Evolutionary conservation across 92 coral and sea anemone genomes (phyloP), one percentile per base, ranked within the genome.

Genomic region (Diadumene lineata): DNA sequence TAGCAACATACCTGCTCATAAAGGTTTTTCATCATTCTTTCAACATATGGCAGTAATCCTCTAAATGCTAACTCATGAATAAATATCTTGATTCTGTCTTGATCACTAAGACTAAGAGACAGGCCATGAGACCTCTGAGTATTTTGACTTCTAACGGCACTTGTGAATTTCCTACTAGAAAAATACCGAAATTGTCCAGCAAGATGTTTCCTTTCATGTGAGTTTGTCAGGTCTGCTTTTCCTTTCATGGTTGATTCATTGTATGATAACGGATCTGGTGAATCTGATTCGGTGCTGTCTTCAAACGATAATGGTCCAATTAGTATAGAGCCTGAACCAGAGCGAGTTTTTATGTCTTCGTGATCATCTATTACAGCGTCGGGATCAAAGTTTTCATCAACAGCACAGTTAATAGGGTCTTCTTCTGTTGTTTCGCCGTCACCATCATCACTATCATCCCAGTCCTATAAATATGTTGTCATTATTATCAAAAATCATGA

Each of bases 291-390:
- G 22, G 90, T 73, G 16, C 79, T 77, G 53, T 91, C 93, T 10
- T 91, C 98, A 86, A 94, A 92, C 28, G 97, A 78, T 65, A 94
- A 78, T 1, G 98, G 98, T 13, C 97, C 98, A 75, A 94, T 94
- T 44, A 94, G 82, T 68, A 92, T 77, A 31, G 98, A 91, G 0
- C 89, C 91, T 34, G 98, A 87, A 15, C 93, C 83, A 56, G 90
- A 84, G 13, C 90, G 81, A 0, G 69, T 71, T 64, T 84, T 73
- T 0, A 84, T 66, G 38, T 92, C 89, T 11, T 76, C 91, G 50
- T 70, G 78, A 29, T 79, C 87, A 34, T 85, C 79, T 26, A 88
- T 75, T 10, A 90, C 92, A n/a, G 91, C 87, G 21, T 92, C 90
- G 26, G 98, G 98, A 63, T 94, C 98, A 82, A 90, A 94, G 85